Evolutionary conservation across 2,113 vertebrate species (phyloP).

Genomic region (Corydoras sp.): DNA sequence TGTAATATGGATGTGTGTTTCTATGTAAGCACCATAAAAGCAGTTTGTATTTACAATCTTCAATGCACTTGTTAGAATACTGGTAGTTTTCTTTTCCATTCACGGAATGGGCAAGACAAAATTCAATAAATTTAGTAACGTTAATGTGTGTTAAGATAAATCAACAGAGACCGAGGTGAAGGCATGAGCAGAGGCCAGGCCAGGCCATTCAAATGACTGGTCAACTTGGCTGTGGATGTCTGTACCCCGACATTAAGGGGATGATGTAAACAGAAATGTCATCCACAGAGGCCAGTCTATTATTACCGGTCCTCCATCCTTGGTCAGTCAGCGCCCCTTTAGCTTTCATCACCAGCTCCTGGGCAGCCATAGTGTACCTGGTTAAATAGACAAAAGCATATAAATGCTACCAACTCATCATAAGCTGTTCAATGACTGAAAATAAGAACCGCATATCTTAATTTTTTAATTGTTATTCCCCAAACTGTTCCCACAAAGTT

Average conservation of each 20-base stretch:
- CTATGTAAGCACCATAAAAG: too few relatives aligned
- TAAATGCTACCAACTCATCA: too few relatives aligned
- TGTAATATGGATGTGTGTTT: not conserved
- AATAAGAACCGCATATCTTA: too few relatives aligned
- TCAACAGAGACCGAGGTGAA: constrained; percentile 18
- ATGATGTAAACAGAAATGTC: constrained; percentile 97
- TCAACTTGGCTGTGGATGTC: constrained; percentile 56
- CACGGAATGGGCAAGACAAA: constrained; percentile 27
- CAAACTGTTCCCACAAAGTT: too few relatives aligned
- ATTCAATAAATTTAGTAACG: not conserved
- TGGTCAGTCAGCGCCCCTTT: constrained; percentile 88
- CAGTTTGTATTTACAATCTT: too few relatives aligned
- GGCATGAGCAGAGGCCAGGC: constrained; percentile 1
- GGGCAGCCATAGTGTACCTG: constrained; percentile 94
- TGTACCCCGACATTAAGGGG: constrained; percentile 83
- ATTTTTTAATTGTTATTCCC: too few relatives aligned
- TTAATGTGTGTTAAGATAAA: not conserved
- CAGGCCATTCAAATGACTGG: not conserved
- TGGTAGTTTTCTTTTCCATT: constrained; percentile 19
- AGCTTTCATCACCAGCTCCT: constrained; percentile 93
- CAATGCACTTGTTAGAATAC: not conserved
- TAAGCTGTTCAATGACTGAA: too few relatives aligned
- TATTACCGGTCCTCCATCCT: constrained; percentile 92
- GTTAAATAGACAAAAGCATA: constrained; percentile 1
- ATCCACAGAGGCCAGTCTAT: constrained; percentile 89